phyloP scores from a whole-genome alignment of 2,113 vertebrate genomes.

The Ceyx melanurus region DNA sequence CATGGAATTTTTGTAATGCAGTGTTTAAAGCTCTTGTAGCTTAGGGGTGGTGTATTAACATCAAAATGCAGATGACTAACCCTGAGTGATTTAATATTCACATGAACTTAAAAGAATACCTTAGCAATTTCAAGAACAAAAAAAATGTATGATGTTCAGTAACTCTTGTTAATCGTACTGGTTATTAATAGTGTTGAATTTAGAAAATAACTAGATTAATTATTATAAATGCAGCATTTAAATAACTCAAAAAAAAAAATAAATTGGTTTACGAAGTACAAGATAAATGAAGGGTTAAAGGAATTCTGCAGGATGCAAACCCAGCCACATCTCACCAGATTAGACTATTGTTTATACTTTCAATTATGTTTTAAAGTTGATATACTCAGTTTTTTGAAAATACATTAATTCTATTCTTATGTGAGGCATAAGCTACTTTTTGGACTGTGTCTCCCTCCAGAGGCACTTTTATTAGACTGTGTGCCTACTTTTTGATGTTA shows the following conservation, averaged over 20 bases:
- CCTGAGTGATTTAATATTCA: background rate
- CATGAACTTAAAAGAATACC: background rate
- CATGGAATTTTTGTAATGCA: background rate
- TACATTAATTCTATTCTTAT: background rate
- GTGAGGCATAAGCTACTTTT: constrained; percentile 58
- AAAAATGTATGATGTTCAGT: background rate
- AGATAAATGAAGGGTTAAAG: constrained; percentile 4
- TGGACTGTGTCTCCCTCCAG: constrained; percentile 81
- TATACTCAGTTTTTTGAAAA: background rate
- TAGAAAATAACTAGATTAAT: background rate
- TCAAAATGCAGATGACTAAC: background rate
- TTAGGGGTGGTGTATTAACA: background rate
- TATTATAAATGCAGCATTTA: background rate
- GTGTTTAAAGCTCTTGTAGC: background rate
- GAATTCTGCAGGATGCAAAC: background rate
- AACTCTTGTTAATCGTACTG: background rate
- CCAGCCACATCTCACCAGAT: background rate
- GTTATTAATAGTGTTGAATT: background rate
- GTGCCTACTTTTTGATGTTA: background rate
- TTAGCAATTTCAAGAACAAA: background rate
- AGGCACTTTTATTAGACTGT: constrained; percentile 63
- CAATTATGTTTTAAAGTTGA: background rate
- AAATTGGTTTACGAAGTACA: background rate
- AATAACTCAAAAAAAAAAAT: background rate
- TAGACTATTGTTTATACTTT: background rate